A percentile compares a stretch with the other conserved stretches of the same genome.
Conservation (phyloP, 2,797 vertebrate genomes). For the Eulemur mongoz region DNA sequence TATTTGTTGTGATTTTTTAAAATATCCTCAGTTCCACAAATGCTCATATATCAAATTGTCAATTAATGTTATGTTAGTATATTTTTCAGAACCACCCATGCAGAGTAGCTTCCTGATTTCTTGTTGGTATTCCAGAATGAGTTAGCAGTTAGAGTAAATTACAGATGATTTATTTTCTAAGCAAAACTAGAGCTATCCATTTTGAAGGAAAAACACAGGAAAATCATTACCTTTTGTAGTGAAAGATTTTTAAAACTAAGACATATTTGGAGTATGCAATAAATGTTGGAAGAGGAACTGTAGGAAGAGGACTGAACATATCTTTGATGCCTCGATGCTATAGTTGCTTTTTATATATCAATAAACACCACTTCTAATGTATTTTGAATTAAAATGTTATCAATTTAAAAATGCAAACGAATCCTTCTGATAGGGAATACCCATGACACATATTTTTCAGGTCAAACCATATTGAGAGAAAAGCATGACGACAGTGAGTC, state of each 20-base stretch:
- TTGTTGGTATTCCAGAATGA: constrained; percentile 42
- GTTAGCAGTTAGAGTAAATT: constrained; percentile 59
- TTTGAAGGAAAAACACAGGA: not conserved
- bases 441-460: not conserved
- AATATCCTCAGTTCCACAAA: not conserved
- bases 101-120: constrained; percentile 49
- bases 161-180: constrained; percentile 55
- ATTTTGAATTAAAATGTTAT: not conserved
- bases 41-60: constrained; percentile 58
- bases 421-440: not conserved
- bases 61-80: constrained; percentile 42
- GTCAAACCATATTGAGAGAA: not conserved
- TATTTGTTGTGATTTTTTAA: constrained; percentile 32
- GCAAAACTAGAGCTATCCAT: constrained; percentile 25
- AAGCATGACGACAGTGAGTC: not conserved
- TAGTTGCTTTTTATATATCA: not conserved
- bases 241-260: not conserved
- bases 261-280: not conserved
- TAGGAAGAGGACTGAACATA: not conserved
- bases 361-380: not conserved
- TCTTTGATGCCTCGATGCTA: not conserved
- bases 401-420: not conserved
- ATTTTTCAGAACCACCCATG: constrained; percentile 64
- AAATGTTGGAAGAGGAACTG: not conserved
- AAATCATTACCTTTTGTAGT: not conserved